Base-by-base conservation (phyloP, 2,888 invertebrate species). In the Drosophila imparisetae region DNA sequence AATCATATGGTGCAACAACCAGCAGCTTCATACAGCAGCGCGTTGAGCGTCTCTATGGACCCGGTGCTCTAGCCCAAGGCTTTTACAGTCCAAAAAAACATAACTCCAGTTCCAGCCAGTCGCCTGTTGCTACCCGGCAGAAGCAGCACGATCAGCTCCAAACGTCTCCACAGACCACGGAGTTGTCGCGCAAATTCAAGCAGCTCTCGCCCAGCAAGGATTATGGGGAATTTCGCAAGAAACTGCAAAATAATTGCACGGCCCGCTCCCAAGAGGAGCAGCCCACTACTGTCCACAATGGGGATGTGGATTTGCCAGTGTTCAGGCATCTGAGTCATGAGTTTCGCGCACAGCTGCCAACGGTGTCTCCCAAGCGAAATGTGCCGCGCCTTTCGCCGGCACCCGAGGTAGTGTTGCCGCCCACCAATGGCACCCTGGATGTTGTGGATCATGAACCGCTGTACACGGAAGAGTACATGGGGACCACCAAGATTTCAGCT, bases 1-100 rank as follows among this genome's bases (percentile, higher is more conserved):
- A 66, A 32, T 38, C 72, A 6, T 66, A 71, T 48, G 80, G 94
- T 1, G 93, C 94, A 82, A 94, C 95, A 24, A 94, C 95, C 90
- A 95, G 95, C 90, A 96, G 97, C 55, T 97, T 98, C 89, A 97
- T 98, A 50, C 96, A 98, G 90, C 97, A 98, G 90, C 95, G 97
- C 52, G 97, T 98, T 1, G 98, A 98, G 89, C 94, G 98, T 60
- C 93, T 98, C 3, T 98, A 98, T 91, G 98, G 98, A 0, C 97
- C 97, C 0, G 97, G 97, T 6, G 97, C 97, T 2, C 92, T 97
- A 38, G 97, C 97, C 2, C 97, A 97, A 91, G 97, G 96, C 1
- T 97, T 97, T 91, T 96, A 97, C 91, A 95, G 95, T 79, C 95
- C 95, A 81, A 93, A 92, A 61, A 93, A 93, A 30, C 82, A 89